These are phyloP conservation scores for Eleutherodactylus coqui DNA, from an alignment of 2,797 vertebrate genomes.

Conservation along the genomic window DNA sequence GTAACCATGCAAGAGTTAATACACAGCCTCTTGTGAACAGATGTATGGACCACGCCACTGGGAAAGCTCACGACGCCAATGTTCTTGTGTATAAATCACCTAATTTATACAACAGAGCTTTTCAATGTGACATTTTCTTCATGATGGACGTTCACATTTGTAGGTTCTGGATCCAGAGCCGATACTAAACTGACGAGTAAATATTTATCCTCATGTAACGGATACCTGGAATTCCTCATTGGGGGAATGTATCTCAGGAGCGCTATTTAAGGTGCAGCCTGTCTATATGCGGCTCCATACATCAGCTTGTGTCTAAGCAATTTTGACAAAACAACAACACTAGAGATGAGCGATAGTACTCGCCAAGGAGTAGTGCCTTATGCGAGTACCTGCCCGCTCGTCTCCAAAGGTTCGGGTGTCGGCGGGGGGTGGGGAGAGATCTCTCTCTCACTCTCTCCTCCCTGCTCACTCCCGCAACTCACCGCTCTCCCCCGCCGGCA, in stretches of 20 bases:
- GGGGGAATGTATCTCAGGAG: background rate
- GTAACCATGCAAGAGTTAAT: background rate
- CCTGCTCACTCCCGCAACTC: too few species aligned
- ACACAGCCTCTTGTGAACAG: background rate
- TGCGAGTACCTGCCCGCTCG: too few species aligned
- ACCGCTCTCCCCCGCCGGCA: too few species aligned
- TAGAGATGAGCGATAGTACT: too few species aligned
- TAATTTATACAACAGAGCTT: background rate
- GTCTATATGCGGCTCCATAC: background rate
- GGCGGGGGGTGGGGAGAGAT: too few species aligned
- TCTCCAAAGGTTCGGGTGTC: too few species aligned
- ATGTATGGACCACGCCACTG: too few species aligned
- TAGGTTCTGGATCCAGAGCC: constrained; percentile 2
- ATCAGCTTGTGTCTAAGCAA: background rate
- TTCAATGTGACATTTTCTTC: background rate
- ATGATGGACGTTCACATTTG: background rate
- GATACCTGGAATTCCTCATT: background rate
- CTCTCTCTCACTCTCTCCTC: too few species aligned
- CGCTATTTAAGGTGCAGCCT: constrained; percentile 29
- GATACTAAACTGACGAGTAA: background rate
- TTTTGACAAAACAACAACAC: background rate
- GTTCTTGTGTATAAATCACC: constrained; percentile 33
- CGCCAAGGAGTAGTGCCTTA: too few species aligned
- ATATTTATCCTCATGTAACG: constrained; percentile 1
- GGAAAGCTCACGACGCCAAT: background rate